Base-by-base conservation (phyloP, 2,113 vertebrate species). In the Hippocampus mohnikei region DNA sequence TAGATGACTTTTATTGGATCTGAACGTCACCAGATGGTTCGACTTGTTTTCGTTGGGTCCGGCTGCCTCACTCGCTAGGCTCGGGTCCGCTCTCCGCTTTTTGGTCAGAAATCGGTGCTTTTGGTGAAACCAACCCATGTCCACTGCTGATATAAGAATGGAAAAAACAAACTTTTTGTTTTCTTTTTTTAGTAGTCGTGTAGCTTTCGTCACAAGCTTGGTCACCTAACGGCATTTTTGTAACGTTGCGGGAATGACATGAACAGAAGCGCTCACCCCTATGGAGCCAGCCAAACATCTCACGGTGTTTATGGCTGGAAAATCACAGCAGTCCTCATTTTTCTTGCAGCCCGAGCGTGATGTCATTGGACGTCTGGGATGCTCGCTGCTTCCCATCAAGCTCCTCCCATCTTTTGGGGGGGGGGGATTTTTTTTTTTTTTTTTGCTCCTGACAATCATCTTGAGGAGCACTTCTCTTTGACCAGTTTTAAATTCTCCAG, bases 291-390 rank as follows among this genome's bases (percentile, higher is more conserved):
- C 52, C 4, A 23, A 55, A 23, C 52, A 55, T 55, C 52, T 55
- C 52, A 10, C 6, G 3, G 52, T 55, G 52, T 61, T 61, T 61
- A 20, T 21, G 29, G 18, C 8, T 61, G 59, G 59, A 37, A 61
- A 61, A 61, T 37, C 59, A 61, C 58, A 59, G 52, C 52, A 59
- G 58, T 29, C 25, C 8, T 61, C 59, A 37, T 61, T 33, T 37
- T 61, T 21, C 25, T 61, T 2, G 60, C 60, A 40, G 27, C 21
- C 29, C 58, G 13, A 18, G 29, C 58, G 52, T 55, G 52, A 55
- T 55, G 52, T 55, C 52, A 55, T 55, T 55, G 52, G 21, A 55
- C 21, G 52, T 23, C 52, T 55, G 52, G 52, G 52, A 55, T 29
- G 16, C 29, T 8, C 58, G 16, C 29, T 18, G 58, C 27, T 62